Evolutionary conservation across 2,888 invertebrate species (phyloP).

Genomic region (Saturnia japonica): DNA sequence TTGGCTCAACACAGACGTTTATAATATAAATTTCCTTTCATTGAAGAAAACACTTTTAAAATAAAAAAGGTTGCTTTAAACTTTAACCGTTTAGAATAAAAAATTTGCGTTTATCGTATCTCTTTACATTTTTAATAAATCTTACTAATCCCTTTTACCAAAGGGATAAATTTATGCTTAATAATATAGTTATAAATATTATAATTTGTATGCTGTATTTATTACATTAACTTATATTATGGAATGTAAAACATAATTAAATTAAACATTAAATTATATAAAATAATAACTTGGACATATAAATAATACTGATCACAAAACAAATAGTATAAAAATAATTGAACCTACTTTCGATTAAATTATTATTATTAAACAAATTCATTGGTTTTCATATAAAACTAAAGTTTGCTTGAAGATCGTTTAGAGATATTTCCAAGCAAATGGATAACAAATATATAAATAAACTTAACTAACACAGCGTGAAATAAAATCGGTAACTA

Average conservation of each 20-base stretch:
- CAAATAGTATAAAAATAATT: conserved; percentile 28
- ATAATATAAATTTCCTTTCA: too few relatives aligned
- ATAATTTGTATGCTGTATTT: neutral
- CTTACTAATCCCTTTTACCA: neutral
- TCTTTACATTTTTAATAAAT: neutral
- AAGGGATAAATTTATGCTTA: too few relatives aligned
- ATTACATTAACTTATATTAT: conserved; percentile 26
- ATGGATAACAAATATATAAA: neutral
- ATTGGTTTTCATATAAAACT: conserved; percentile 37
- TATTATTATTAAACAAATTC: conserved; percentile 38
- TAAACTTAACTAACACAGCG: neutral
- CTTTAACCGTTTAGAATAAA: too few relatives aligned
- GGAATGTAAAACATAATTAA: conserved; percentile 27
- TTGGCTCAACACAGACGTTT: too few relatives aligned
- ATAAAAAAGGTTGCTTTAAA: too few relatives aligned
- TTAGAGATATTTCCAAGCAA: neutral
- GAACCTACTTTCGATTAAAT: conserved; percentile 31
- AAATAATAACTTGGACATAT: conserved; percentile 42
- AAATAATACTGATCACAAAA: conserved; percentile 71
- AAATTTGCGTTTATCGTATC: too few relatives aligned
- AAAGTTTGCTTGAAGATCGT: conserved; percentile 1
- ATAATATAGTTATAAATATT: neutral
- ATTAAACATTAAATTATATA: conserved; percentile 25
- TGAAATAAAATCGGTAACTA: conserved; percentile 11
- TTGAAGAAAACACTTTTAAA: too few relatives aligned